These are phyloP conservation scores for Bombus pyrosoma DNA, from an alignment of 1,140 invertebrate genomes.

Conservation along the genomic window DNA sequence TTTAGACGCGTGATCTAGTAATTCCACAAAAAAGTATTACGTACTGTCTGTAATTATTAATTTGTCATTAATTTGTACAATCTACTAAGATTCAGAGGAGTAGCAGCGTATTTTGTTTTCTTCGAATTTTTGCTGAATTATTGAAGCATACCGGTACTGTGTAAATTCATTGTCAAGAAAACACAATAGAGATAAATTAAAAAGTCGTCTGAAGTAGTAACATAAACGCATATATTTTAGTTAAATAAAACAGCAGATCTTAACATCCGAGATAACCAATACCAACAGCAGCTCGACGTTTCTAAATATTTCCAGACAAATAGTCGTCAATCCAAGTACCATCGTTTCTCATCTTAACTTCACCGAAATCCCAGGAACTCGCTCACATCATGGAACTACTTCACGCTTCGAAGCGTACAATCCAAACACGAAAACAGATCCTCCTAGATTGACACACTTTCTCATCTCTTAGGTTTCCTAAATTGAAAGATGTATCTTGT, in stretches of 20 bases:
- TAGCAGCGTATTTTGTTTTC: too few species aligned
- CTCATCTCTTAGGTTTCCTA: not conserved
- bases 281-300: not conserved
- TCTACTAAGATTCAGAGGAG: too few species aligned
- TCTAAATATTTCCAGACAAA: not conserved
- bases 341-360: not conserved
- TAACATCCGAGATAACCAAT: not conserved
- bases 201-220: too few species aligned
- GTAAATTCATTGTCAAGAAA: not conserved
- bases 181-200: too few species aligned
- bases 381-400: not conserved
- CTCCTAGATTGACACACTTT: conserved; percentile 11
- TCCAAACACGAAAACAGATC: conserved; percentile 12
- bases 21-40: not conserved
- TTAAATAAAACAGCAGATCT: not conserved
- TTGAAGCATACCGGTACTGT: not conserved
- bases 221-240: not conserved
- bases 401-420: conserved; percentile 1
- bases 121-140: not conserved
- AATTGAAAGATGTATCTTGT: not conserved
- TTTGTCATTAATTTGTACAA: not conserved
- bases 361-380: not conserved
- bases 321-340: conserved; percentile 2
- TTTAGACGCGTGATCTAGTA: too few species aligned
- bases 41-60: not conserved